These are phyloP conservation scores for Tetramorium simillimum DNA, from an alignment of 1,140 invertebrate species.

Conservation along the genomic window DNA sequence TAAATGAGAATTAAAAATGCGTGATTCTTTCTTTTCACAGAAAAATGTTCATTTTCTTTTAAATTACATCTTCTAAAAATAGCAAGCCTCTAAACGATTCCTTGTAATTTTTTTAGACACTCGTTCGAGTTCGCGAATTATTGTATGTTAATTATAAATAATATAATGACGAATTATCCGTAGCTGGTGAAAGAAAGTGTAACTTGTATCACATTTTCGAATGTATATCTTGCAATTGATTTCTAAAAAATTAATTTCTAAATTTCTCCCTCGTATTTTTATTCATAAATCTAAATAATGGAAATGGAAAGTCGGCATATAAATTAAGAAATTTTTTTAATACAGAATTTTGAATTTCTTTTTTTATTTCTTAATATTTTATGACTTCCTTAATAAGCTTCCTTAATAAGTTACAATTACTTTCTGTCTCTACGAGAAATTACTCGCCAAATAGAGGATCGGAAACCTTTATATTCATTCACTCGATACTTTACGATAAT, in stretches of 20 bases:
- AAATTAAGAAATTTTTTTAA: not conserved
- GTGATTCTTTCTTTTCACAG: not conserved
- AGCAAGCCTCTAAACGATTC: not conserved
- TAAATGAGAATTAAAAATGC: not conserved
- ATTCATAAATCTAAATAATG: not conserved
- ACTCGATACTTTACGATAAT: not conserved
- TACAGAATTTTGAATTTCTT: not conserved
- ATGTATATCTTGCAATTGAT: not conserved
- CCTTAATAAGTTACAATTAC: not conserved
- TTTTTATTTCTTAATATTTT: not conserved
- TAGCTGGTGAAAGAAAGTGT: not conserved
- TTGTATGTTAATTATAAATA: not conserved
- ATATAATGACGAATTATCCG: not conserved
- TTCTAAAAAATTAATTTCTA: not conserved
- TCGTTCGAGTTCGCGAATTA: not conserved
- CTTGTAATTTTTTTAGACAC: not conserved
- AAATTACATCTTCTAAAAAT: not conserved
- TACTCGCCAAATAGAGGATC: not conserved
- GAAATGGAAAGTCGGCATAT: not conserved
- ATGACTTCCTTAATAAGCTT: not conserved
- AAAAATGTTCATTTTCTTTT: not conserved
- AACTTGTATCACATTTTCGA: not conserved
- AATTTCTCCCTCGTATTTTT: conserved; percentile 22
- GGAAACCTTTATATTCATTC: not conserved
- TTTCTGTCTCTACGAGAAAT: not conserved